Percentiles rank a stretch among this genome's conserved stretches.
Evolutionary conservation across 2,797 vertebrate genomes (phyloP).

Genomic region (Limosa lapponica): DNA sequence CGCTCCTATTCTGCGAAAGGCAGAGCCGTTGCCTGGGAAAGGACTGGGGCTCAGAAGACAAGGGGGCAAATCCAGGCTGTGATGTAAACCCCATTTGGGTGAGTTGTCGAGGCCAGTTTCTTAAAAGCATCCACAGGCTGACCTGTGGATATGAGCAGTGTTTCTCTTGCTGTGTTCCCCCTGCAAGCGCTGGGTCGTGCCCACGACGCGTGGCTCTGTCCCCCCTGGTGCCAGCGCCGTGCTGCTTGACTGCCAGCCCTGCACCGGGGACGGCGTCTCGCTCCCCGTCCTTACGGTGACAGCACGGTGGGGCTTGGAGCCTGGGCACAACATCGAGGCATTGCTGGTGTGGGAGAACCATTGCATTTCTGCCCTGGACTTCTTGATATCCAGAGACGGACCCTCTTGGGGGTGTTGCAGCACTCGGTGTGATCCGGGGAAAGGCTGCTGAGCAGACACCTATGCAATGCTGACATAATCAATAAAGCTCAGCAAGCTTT

Average conservation of each 20-base stretch:
- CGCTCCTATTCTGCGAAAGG: neutral
- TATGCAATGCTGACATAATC: neutral
- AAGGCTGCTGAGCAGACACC: neutral
- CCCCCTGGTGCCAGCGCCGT: neutral
- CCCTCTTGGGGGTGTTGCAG: neutral
- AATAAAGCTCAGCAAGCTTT: neutral
- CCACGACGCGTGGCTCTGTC: neutral
- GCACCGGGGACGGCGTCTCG: fast-evolving
- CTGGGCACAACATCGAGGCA: neutral
- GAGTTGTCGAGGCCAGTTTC: neutral
- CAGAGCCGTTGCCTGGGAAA: neutral
- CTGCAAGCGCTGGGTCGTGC: neutral
- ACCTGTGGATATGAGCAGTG: neutral
- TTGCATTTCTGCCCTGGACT: neutral
- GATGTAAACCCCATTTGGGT: neutral
- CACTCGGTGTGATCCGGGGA: neutral
- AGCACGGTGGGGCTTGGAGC: neutral
- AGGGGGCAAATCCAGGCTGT: neutral
- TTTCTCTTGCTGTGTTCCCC: no score
- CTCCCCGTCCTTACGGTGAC: neutral
- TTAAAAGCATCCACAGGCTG: neutral
- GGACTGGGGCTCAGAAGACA: neutral
- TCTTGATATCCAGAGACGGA: neutral
- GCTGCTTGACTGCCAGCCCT: neutral
- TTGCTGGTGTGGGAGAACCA: neutral